phyloP scores from a whole-genome alignment of 2,888 invertebrate species.

The Ophion ventricosus region DNA sequence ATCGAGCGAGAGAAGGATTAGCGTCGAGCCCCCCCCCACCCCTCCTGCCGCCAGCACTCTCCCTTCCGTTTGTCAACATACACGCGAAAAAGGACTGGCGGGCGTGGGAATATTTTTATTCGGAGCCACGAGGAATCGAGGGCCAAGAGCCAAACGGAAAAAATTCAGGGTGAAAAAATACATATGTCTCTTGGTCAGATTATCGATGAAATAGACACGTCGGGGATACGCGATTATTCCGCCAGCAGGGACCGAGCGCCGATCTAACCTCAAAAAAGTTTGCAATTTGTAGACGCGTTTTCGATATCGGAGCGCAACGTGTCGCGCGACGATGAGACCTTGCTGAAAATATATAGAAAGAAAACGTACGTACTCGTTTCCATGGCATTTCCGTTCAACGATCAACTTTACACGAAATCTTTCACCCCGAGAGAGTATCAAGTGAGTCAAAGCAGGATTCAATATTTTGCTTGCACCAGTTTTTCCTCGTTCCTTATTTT shows the following conservation, averaged over 20 bases:
- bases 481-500: neutral
- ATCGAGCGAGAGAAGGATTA: slow-evolving; percentile 68
- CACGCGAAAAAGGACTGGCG: too few species aligned
- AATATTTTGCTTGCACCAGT: neutral
- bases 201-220: neutral
- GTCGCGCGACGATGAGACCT: neutral
- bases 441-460: slow-evolving; percentile 81
- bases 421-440: slow-evolving; percentile 93
- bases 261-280: neutral
- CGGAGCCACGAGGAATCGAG: neutral
- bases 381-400: slow-evolving; percentile 85
- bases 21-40: slow-evolving; percentile 20
- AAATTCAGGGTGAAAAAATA: neutral
- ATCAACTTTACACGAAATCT: slow-evolving; percentile 90
- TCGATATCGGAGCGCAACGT: neutral
- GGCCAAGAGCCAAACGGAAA: neutral
- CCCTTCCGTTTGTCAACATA: too few species aligned
- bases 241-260: neutral
- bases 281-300: neutral
- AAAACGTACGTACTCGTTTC: slow-evolving; percentile 63
- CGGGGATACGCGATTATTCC: neutral
- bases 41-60: too few species aligned
- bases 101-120: neutral
- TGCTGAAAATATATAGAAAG: neutral
- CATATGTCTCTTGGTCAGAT: neutral